Conservation (phyloP, 1,140 invertebrate genomes). For the Plodia interpunctella region DNA sequence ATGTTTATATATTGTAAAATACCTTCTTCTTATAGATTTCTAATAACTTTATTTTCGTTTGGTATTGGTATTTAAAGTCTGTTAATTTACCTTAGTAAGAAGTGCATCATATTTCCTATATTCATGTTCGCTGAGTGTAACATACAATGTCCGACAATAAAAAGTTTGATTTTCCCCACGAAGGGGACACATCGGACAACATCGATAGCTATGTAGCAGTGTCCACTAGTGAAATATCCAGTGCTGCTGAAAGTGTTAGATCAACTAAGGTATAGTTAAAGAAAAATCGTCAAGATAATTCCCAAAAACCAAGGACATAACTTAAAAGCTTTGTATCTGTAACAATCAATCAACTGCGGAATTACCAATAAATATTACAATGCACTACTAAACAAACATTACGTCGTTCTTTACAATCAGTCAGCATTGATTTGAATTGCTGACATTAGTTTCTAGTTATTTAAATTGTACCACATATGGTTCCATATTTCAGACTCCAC, state of each 20-base stretch:
- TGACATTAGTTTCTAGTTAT: neutral
- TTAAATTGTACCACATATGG: conserved; percentile 2
- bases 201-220: conserved; percentile 56
- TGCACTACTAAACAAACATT: too few relatives aligned
- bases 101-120: conserved; percentile 26
- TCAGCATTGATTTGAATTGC: too few relatives aligned
- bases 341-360: too few relatives aligned
- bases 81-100: conserved; percentile 16
- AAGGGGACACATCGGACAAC: conserved; percentile 45
- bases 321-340: too few relatives aligned
- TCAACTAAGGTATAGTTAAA: conserved; percentile 50
- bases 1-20: conserved; percentile 20
- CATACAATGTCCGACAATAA: conserved; percentile 62
- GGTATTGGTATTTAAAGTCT: conserved; percentile 16
- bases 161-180: conserved; percentile 54
- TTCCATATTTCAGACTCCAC: conserved; percentile 25
- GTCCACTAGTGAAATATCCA: conserved; percentile 46
- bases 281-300: neutral
- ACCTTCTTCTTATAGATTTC: conserved; percentile 7
- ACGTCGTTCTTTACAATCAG: neutral
- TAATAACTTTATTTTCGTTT: conserved; percentile 9
- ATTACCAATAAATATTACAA: too few relatives aligned
- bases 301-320: neutral
- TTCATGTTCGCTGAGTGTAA: conserved; percentile 54
- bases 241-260: conserved; percentile 53